A percentile compares a stretch with the other conserved stretches of the same genome.
These are phyloP conservation scores for Sebastes baramenuke DNA, from an alignment of 2,797 vertebrate species.

Conservation along the genomic window DNA sequence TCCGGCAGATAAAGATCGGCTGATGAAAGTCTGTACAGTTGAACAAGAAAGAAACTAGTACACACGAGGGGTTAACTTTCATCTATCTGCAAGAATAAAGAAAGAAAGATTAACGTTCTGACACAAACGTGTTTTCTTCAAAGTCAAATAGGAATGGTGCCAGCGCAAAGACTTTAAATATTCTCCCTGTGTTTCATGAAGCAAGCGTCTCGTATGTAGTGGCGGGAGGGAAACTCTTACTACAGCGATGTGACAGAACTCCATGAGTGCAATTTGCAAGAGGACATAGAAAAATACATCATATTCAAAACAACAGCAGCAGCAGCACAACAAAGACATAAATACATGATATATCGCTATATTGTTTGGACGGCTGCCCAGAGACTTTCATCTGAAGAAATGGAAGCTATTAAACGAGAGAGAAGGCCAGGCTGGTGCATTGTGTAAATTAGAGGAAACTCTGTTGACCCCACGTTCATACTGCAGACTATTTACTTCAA, in stretches of 20 bases:
- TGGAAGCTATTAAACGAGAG: conserved; percentile 39
- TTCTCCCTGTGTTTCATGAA: neutral
- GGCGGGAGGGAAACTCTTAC: neutral
- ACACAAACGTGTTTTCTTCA: conserved; percentile 28
- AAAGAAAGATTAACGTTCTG: conserved; percentile 34
- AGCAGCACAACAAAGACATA: conserved; percentile 33
- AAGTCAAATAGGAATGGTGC: conserved; percentile 17
- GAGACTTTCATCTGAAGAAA: conserved; percentile 45
- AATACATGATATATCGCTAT: conserved; percentile 26
- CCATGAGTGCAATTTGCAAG: conserved; percentile 28
- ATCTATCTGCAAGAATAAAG: conserved; percentile 10
- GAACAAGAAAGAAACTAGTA: neutral
- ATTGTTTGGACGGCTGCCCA: conserved; percentile 35
- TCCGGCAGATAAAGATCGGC: conserved; percentile 22
- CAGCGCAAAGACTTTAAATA: conserved; percentile 18
- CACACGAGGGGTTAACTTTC: conserved; percentile 16
- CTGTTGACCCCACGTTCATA: conserved; percentile 17
- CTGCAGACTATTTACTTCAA: conserved; percentile 15
- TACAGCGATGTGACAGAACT: conserved; percentile 13
- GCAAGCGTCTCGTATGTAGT: conserved; percentile 4
- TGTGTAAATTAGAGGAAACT: conserved; percentile 41
- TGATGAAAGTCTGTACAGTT: conserved; percentile 31
- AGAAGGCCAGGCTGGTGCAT: conserved; percentile 9
- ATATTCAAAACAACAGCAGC: conserved; percentile 38
- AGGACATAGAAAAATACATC: conserved; percentile 30